Percentiles rank a stretch among this genome's conserved stretches.
These are phyloP conservation scores for Cacajao melanocephalus DNA, from an alignment of 2,797 vertebrate species.

Conservation along the genomic window DNA sequence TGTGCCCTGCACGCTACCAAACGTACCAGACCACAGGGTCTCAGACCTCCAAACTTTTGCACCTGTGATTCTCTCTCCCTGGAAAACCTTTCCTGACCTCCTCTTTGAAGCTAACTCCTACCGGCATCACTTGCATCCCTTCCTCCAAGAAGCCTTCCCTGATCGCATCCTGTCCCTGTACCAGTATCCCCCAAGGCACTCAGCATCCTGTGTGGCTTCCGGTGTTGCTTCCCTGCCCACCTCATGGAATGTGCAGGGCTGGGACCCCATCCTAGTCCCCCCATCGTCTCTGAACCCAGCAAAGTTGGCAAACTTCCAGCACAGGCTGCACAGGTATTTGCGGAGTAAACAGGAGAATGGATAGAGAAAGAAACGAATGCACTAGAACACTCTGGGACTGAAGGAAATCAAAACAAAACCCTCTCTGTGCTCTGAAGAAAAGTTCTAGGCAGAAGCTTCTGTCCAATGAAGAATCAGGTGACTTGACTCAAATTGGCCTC, in stretches of 20 bases:
- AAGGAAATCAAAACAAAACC: background rate
- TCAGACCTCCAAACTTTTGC: background rate
- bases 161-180: background rate
- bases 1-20: background rate
- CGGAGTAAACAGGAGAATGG: background rate
- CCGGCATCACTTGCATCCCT: background rate
- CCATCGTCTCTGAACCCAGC: too few species aligned
- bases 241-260: background rate
- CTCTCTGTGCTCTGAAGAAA: background rate
- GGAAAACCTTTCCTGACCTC: background rate
- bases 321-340: background rate
- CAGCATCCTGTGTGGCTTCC: background rate
- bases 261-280: too few species aligned
- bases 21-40: background rate
- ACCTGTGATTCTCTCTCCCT: background rate
- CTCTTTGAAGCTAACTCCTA: background rate
- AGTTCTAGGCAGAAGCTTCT: background rate
- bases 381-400: fast-evolving
- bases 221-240: background rate
- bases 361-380: background rate
- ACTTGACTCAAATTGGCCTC: background rate
- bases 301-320: background rate
- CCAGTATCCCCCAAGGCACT: background rate
- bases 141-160: slow-evolving; percentile 25
- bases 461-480: background rate